phyloP scores from a whole-genome alignment of 2,113 vertebrate species.

The Alces alces region DNA sequence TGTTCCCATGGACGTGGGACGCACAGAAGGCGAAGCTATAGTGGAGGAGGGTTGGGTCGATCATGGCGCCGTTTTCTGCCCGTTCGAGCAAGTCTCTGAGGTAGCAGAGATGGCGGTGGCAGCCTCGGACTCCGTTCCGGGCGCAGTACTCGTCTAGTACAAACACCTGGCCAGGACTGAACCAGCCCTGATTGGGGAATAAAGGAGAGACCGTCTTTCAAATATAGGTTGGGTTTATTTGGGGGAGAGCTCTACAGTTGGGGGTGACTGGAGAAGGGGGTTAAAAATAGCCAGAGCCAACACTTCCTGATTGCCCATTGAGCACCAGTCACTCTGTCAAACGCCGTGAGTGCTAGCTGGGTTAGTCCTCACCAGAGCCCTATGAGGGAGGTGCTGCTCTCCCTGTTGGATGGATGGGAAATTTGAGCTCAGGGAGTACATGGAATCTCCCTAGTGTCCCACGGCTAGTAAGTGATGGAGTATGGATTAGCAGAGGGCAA shows the following conservation, averaged over 20 bases:
- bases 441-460: not conserved
- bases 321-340: too few species aligned
- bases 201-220: conserved; percentile 79
- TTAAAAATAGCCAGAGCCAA: conserved; percentile 47
- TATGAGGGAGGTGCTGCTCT: not conserved
- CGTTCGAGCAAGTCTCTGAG: conserved; percentile 95
- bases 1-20: conserved; percentile 98
- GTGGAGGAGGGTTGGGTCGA: conserved; percentile 98
- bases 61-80: conserved; percentile 98
- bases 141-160: conserved; percentile 99
- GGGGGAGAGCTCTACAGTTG: conserved; percentile 46
- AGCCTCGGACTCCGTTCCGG: conserved; percentile 96
- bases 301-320: not conserved
- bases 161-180: conserved; percentile 99
- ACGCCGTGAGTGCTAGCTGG: accelerated
- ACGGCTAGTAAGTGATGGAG: not conserved
- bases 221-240: conserved; percentile 70
- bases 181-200: conserved; percentile 93
- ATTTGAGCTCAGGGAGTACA: not conserved
- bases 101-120: conserved; percentile 98
- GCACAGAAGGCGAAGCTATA: conserved; percentile 99
- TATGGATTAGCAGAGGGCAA: not conserved
- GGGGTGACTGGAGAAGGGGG: not conserved
- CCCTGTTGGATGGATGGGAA: not conserved
- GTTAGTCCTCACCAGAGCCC: not conserved